phyloP scores from a whole-genome alignment of 2,113 vertebrate genomes.

The Mellivora capensis region DNA sequence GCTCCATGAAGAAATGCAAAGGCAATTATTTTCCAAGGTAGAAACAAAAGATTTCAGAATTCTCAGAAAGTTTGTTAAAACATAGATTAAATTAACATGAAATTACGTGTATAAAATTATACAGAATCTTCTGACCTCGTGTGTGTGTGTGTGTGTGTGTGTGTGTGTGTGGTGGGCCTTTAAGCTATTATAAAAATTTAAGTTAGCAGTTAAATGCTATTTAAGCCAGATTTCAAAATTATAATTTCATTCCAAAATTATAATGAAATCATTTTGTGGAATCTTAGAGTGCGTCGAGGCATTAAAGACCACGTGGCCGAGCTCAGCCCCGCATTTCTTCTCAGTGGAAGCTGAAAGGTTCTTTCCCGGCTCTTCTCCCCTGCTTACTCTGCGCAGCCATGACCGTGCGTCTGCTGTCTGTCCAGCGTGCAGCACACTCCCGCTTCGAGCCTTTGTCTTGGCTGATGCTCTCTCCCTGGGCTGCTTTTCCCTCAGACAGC shows the following conservation, averaged over 20 bases:
- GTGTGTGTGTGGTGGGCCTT: background rate
- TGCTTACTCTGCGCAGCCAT: background rate
- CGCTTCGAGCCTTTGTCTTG: background rate
- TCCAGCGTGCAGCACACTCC: accelerated
- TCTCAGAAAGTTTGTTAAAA: background rate
- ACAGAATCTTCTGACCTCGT: background rate
- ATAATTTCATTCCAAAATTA: background rate
- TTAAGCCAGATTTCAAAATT: background rate
- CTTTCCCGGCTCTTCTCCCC: background rate
- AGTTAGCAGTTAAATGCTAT: background rate
- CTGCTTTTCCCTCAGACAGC: background rate
- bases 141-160: background rate
- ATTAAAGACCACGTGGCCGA: background rate
- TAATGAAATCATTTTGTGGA: background rate
- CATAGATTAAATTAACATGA: background rate
- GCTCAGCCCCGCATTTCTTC: background rate
- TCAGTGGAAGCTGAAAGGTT: background rate
- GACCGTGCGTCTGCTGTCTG: background rate
- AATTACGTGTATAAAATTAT: background rate
- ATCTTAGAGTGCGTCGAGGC: background rate
- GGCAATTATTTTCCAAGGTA: background rate
- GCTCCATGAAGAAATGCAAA: background rate
- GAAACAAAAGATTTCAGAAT: background rate
- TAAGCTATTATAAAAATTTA: background rate
- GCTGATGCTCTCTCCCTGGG: background rate